Base-by-base conservation (phyloP, 2,888 invertebrate species). In the Chalcis sispes region DNA sequence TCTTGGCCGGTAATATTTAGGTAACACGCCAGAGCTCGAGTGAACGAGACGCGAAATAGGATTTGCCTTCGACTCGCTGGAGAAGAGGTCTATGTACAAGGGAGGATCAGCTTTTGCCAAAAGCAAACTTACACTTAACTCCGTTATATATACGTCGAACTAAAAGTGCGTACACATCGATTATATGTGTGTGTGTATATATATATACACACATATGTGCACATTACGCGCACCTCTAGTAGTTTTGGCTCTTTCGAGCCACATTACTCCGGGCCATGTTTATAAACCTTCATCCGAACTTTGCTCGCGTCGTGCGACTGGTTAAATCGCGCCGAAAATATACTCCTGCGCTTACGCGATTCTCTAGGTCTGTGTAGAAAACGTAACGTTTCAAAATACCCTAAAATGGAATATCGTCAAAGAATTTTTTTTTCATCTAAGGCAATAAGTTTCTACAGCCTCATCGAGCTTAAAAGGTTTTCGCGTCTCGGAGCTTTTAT, bases 391-490 rank as follows among this genome's bases (percentile, higher is more conserved):
- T n/a, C n/a, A n/a, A n/a, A n/a, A n/a, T n/a, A n/a, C n/a, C 36
- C 4, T 62, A 62, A 62, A 42, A 32, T 7, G 23, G 32, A 64
- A 46, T 52, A 50, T 36, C 65, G 65, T 65, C 7, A n/a, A 20
- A 36, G 54, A 56, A 58, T 32, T 25, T 59, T 59, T 70, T 59
- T n/a, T n/a, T n/a, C n/a, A n/a, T n/a, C 48, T 25, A 59, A 70
- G 70, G 69, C 50, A 59, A 59, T 70, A 70, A 59, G 70, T 50
- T 59, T 50, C 36, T 70, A 59, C 36, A 15, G 1, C 36, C 36
- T 70, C 32, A 50, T 70, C 70, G 50, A 70, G 59, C 59, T 70
- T 61, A 67, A 67, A 67, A 67, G 56, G 15, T 50, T 5, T 1
- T 18, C 56, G n/a, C n/a, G n/a, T n/a, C n/a, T n/a, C 15, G 13